A percentile compares a stretch with the other conserved stretches of the same genome.
These are phyloP conservation scores for Cydia strobilella DNA, from an alignment of 1,140 invertebrate species.

Conservation along the genomic window DNA sequence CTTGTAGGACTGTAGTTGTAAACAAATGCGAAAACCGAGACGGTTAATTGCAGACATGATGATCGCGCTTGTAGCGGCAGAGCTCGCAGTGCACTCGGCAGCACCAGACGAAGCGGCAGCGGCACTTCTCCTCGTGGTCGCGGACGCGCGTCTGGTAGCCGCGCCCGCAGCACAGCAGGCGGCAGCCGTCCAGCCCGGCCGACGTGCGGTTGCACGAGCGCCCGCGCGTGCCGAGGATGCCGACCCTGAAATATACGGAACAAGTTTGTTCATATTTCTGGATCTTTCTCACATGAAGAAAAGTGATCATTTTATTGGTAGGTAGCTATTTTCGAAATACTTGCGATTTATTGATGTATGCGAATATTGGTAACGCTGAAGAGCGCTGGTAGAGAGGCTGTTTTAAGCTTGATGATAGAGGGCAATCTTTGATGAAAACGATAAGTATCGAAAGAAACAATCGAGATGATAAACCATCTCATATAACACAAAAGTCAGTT, in stretches of 20 bases:
- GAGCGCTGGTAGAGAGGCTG: too few relatives aligned
- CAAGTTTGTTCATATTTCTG: neutral
- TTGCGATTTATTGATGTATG: too few relatives aligned
- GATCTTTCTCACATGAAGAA: neutral
- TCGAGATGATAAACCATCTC: too few relatives aligned
- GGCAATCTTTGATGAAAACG: too few relatives aligned
- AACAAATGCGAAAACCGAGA: too few relatives aligned
- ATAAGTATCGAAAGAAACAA: too few relatives aligned
- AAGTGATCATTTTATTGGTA: too few relatives aligned
- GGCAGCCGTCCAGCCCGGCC: conserved; percentile 89
- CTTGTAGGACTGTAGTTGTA: too few relatives aligned
- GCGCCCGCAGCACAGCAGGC: conserved; percentile 93
- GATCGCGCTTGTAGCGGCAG: conserved; percentile 89
- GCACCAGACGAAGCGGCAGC: conserved; percentile 97
- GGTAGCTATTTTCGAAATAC: too few relatives aligned
- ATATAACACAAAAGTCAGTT: neutral
- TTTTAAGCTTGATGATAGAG: too few relatives aligned
- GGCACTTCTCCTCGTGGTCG: conserved; percentile 94
- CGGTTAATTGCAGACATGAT: conserved; percentile 90
- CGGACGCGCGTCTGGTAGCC: conserved; percentile 94
- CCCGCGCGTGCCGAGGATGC: conserved; percentile 91
- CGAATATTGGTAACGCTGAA: too few relatives aligned
- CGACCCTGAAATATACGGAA: conserved; percentile 81
- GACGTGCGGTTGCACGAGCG: conserved; percentile 91
- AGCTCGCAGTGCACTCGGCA: conserved; percentile 93